phyloP scores from a whole-genome alignment of 37 sponge, comb jelly and placozoan species.

The Halichondria panicea region DNA sequence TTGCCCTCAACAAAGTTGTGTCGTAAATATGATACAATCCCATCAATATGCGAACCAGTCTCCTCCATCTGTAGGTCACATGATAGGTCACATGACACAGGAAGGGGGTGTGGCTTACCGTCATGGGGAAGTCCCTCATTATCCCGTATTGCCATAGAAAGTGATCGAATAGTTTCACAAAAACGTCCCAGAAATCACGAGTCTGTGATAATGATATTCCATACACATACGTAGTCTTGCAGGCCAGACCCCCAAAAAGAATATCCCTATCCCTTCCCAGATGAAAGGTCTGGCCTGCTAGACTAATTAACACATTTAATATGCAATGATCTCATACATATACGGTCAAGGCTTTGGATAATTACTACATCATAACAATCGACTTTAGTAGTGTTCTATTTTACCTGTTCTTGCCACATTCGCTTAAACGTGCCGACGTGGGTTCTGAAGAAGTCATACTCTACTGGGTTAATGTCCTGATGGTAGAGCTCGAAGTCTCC shows the following conservation, averaged over 20 bases:
- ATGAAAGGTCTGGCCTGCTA: background rate
- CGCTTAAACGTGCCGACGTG: slow-evolving; percentile 70
- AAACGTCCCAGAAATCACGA: slow-evolving; percentile 49
- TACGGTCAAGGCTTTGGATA: no score
- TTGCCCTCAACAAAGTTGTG: slow-evolving; percentile 61
- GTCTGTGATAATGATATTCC: slow-evolving; percentile 36
- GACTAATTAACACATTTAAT: no score
- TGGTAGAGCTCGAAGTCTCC: slow-evolving; percentile 65
- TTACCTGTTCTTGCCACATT: slow-evolving; percentile 79
- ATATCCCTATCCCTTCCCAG: background rate
- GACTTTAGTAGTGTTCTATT: no score
- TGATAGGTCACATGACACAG: background rate
- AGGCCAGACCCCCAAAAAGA: background rate
- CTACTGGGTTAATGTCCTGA: slow-evolving; percentile 57
- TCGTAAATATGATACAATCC: slow-evolving; percentile 20
- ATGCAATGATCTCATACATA: no score
- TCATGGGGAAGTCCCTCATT: slow-evolving; percentile 66
- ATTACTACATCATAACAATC: no score
- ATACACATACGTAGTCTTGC: background rate
- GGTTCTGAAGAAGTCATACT: slow-evolving; percentile 70
- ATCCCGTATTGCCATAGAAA: slow-evolving; percentile 59
- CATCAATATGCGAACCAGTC: slow-evolving; percentile 17
- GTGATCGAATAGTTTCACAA: slow-evolving; percentile 52
- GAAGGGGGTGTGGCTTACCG: background rate
- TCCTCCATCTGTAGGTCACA: slow-evolving; percentile 28